These are phyloP conservation scores for Neostethus bicornis DNA, from an alignment of 2,797 vertebrate species.

Conservation along the genomic window DNA sequence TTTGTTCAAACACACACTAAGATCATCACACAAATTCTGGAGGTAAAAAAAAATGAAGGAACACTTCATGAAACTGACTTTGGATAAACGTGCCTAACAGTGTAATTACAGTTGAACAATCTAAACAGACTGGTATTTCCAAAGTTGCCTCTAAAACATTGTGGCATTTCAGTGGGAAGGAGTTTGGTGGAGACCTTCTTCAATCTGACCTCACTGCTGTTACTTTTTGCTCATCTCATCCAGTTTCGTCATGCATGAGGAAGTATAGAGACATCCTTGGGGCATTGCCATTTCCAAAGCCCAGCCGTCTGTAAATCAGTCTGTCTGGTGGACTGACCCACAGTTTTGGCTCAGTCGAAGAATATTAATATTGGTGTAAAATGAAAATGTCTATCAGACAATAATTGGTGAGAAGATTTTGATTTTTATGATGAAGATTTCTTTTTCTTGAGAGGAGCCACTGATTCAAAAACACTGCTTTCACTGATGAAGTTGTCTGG, in stretches of 20 bases:
- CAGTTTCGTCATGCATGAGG: slow-evolving; percentile 11
- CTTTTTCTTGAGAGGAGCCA: background rate
- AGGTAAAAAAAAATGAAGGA: too few species aligned
- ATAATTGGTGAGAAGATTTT: background rate
- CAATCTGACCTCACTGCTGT: background rate
- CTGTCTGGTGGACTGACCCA: slow-evolving; percentile 1
- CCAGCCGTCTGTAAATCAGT: slow-evolving; percentile 6
- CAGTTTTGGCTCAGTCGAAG: background rate
- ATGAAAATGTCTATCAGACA: background rate
- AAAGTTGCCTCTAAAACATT: background rate
- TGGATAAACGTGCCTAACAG: background rate
- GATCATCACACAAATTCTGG: too few species aligned
- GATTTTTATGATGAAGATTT: background rate
- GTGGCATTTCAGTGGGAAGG: background rate
- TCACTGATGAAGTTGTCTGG: background rate
- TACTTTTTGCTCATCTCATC: slow-evolving; percentile 9
- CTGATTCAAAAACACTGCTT: background rate
- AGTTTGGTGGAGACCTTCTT: background rate
- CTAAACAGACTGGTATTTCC: background rate
- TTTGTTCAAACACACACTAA: too few species aligned
- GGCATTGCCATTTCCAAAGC: background rate
- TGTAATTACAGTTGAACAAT: background rate
- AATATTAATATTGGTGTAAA: background rate
- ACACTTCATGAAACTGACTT: slow-evolving; percentile 3
- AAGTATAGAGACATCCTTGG: slow-evolving; percentile 6